Evolutionary conservation across 1,140 invertebrate genomes (phyloP).

Genomic region (Calliphora vicina): DNA sequence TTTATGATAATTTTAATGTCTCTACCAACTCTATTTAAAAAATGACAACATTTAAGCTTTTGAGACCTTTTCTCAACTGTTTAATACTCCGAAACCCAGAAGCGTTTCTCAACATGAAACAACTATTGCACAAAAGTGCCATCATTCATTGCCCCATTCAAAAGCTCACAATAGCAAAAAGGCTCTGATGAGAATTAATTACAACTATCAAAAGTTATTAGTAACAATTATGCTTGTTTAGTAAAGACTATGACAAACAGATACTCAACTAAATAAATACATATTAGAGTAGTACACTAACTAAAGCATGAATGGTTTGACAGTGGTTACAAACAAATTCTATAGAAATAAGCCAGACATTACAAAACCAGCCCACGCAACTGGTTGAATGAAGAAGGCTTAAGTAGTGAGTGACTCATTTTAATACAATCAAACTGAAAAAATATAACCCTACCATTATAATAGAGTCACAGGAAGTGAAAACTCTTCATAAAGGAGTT

Average conservation of each 20-base stretch:
- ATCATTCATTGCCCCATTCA: not conserved
- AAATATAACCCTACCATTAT: not conserved
- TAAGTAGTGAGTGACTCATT: not conserved
- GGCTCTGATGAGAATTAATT: slow-evolving; percentile 26
- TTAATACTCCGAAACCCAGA: not conserved
- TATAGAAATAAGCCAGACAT: not conserved
- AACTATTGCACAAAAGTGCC: not conserved
- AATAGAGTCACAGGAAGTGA: not conserved
- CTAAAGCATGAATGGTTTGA: not conserved
- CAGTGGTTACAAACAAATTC: no score
- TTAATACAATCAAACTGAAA: not conserved
- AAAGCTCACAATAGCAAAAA: not conserved
- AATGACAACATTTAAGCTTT: slow-evolving; percentile 19
- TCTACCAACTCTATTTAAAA: not conserved
- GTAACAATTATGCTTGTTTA: slow-evolving; percentile 6
- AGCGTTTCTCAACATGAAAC: not conserved
- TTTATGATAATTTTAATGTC: slow-evolving; percentile 10
- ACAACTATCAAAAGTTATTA: slow-evolving; percentile 31
- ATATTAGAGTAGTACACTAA: not conserved
- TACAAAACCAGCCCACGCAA: not conserved
- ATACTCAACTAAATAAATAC: not conserved
- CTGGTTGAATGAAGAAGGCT: not conserved
- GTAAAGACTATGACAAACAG: not conserved
- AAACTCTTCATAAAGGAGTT: not conserved
- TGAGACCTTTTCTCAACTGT: not conserved